These are phyloP conservation scores for Caenorhabditis wallacei DNA, from an alignment of 2,888 invertebrate genomes.

Conservation along the genomic window DNA sequence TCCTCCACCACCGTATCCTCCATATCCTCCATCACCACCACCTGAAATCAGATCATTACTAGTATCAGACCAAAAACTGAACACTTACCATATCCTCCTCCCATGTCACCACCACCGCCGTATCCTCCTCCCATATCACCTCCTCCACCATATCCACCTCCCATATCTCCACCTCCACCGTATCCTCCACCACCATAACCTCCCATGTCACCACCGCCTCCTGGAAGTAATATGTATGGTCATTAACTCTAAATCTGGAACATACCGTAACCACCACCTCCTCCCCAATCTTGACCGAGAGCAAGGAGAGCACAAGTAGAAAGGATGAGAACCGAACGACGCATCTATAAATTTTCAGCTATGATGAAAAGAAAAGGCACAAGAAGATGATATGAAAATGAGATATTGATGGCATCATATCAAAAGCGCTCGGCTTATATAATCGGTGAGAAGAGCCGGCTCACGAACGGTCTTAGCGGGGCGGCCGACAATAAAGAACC, in stretches of 20 bases:
- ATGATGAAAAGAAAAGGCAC: background rate
- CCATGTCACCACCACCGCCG: slow-evolving; percentile 71
- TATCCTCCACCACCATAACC: slow-evolving; percentile 70
- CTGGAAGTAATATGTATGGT: slow-evolving; percentile 14
- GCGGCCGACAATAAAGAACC: slow-evolving; percentile 61
- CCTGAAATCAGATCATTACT: slow-evolving; percentile 21
- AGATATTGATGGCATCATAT: slow-evolving; percentile 47
- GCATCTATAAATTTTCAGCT: slow-evolving; percentile 47
- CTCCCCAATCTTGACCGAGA: slow-evolving; percentile 78
- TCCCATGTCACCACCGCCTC: slow-evolving; percentile 57
- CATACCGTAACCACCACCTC: slow-evolving; percentile 68
- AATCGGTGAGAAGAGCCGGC: slow-evolving; percentile 67
- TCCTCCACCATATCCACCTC: slow-evolving; percentile 58
- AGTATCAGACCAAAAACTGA: background rate
- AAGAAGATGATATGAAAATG: slow-evolving; percentile 11
- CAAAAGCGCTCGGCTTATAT: slow-evolving; percentile 57
- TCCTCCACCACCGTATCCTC: slow-evolving; percentile 61
- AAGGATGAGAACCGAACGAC: slow-evolving; percentile 66
- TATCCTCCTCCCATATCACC: slow-evolving; percentile 67
- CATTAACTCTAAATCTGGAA: background rate
- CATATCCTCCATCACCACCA: slow-evolving; percentile 55
- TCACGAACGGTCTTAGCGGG: slow-evolving; percentile 63
- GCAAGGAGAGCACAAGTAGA: slow-evolving; percentile 71
- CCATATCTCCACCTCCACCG: slow-evolving; percentile 69
- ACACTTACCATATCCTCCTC: slow-evolving; percentile 46